A percentile compares a stretch with the other conserved stretches of the same genome.
Conservation (phyloP, 2,888 invertebrate species). For the Neoaliturus tenellus region DNA sequence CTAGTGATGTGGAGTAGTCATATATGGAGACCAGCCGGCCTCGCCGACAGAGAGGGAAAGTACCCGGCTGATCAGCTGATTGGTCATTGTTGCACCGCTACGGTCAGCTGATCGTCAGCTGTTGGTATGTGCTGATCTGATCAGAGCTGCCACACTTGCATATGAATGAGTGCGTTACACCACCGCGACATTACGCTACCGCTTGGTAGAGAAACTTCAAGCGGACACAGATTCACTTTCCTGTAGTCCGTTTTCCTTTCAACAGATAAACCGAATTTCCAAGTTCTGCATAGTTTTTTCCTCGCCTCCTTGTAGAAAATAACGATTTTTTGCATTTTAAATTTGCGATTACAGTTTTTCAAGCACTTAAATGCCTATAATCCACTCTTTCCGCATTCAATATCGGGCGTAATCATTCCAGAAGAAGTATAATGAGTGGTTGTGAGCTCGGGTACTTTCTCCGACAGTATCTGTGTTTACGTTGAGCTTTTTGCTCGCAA, state of each 20-base stretch:
- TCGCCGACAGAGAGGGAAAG: constrained; percentile 39
- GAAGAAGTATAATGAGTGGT: constrained; percentile 4
- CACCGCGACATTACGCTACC: not conserved
- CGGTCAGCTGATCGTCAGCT: constrained; percentile 15
- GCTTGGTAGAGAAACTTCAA: no score
- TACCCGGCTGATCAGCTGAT: constrained; percentile 18
- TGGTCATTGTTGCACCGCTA: constrained; percentile 4
- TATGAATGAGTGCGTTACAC: not conserved
- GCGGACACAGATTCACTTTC: no score
- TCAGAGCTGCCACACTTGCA: not conserved
- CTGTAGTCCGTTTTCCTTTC: no score
- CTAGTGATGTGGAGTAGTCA: not conserved
- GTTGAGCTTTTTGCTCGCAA: constrained; percentile 15
- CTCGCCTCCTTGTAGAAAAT: no score
- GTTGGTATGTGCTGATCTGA: constrained; percentile 13
- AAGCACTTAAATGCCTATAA: not conserved
- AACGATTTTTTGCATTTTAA: no score
- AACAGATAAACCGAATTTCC: no score
- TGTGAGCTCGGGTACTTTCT: not conserved
- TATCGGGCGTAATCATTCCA: not conserved
- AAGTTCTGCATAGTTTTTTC: no score
- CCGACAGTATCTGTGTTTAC: not conserved
- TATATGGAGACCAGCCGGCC: constrained; percentile 31
- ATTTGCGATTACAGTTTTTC: no score
- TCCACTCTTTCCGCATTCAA: not conserved